Conservation (phyloP, 2,888 invertebrate genomes). For the Tetragnatha montana region DNA sequence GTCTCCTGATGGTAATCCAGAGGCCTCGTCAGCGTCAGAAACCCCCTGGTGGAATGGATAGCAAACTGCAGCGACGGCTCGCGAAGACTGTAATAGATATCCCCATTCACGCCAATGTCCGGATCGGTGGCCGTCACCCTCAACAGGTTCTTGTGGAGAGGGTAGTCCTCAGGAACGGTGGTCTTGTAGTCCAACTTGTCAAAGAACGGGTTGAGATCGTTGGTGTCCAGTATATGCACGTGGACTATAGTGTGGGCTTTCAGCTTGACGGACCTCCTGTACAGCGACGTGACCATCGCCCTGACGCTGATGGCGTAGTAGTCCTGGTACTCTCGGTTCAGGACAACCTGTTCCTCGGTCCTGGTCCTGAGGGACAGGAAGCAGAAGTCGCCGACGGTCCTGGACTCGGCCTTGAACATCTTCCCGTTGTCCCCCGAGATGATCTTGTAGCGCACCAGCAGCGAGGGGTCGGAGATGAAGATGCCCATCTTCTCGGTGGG, state of each 20-base stretch:
- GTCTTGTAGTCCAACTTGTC: slow-evolving; percentile 89
- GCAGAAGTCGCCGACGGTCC: slow-evolving; percentile 92
- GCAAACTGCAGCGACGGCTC: slow-evolving; percentile 85
- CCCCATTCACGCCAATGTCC: slow-evolving; percentile 95
- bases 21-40: slow-evolving; percentile 87
- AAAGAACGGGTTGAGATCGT: slow-evolving; percentile 95
- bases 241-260: slow-evolving; percentile 85
- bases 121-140: slow-evolving; percentile 90
- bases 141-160: slow-evolving; percentile 86
- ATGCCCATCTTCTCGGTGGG: slow-evolving; percentile 89
- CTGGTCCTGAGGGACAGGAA: slow-evolving; percentile 92
- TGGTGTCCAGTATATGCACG: slow-evolving; percentile 87
- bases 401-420: slow-evolving; percentile 94
- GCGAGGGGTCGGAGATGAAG: slow-evolving; percentile 77
- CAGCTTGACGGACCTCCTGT: slow-evolving; percentile 78
- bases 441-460: slow-evolving; percentile 87
- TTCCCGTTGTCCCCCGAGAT: slow-evolving; percentile 90
- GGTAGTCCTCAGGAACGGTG: slow-evolving; percentile 89
- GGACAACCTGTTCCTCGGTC: slow-evolving; percentile 89
- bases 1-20: slow-evolving; percentile 76
- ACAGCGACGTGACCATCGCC: slow-evolving; percentile 79
- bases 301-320: slow-evolving; percentile 87
- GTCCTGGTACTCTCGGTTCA: slow-evolving; percentile 94
- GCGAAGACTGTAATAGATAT: slow-evolving; percentile 90
- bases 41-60: slow-evolving; percentile 93